Conservation (phyloP, 1,140 invertebrate species). For the Thereuonema tuberculata region DNA sequence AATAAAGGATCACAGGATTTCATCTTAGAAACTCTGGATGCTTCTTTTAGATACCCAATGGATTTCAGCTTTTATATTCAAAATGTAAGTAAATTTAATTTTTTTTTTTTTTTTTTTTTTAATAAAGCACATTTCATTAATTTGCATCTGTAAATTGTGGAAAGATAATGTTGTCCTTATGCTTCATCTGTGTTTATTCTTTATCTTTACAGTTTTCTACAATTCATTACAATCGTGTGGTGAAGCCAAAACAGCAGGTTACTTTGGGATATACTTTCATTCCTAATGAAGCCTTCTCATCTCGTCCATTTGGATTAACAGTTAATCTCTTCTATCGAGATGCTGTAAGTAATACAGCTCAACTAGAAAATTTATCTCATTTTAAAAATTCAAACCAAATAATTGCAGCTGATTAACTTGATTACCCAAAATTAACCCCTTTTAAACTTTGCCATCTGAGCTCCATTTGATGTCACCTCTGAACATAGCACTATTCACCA, state of each 20-base stretch:
- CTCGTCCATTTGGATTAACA: slow-evolving; percentile 86
- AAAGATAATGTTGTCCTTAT: too few species aligned
- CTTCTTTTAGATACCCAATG: slow-evolving; percentile 96
- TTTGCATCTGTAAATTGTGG: too few species aligned
- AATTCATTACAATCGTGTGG: slow-evolving; percentile 70
- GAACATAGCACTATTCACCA: too few species aligned
- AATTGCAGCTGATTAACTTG: too few species aligned
- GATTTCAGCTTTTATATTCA: slow-evolving; percentile 97
- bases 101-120: not conserved
- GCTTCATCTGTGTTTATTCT: too few species aligned
- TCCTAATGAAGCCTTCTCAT: slow-evolving; percentile 86
- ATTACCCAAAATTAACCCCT: too few species aligned
- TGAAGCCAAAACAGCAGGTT: slow-evolving; percentile 81
- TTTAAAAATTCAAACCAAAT: too few species aligned
- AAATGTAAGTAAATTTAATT: slow-evolving; percentile 43
- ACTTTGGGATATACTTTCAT: slow-evolving; percentile 91
- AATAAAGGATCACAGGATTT: slow-evolving; percentile 89
- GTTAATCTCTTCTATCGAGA: slow-evolving; percentile 90
- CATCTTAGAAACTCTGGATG: slow-evolving; percentile 81
- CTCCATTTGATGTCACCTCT: too few species aligned
- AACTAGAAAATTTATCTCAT: not conserved
- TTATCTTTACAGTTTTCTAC: slow-evolving; percentile 56
- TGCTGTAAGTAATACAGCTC: slow-evolving; percentile 36
- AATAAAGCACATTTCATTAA: too few species aligned
- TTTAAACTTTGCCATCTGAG: too few species aligned